Conservation (phyloP, 2,888 invertebrate species). For the Agonopterix arenella region DNA sequence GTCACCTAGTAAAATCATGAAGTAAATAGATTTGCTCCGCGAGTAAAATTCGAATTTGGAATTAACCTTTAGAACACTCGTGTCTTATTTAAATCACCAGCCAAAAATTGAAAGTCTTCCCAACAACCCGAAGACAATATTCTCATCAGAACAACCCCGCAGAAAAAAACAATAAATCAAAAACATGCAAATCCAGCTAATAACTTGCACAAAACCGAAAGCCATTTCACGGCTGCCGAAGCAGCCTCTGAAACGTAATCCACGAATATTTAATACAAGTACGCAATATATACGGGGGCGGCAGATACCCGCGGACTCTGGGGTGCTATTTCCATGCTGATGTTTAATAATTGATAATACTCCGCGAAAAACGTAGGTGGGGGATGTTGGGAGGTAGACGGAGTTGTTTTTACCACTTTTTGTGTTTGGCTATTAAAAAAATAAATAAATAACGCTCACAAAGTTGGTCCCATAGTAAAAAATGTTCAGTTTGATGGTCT, state of each 20-base stretch:
- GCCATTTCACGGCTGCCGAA: constrained; percentile 70
- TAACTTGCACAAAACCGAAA: constrained; percentile 76
- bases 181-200: constrained; percentile 75
- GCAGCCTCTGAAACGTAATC: constrained; percentile 43
- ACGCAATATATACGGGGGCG: constrained; percentile 56
- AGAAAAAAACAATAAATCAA: constrained; percentile 67
- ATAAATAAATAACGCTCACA: no score
- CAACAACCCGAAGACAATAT: neutral
- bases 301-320: constrained; percentile 54
- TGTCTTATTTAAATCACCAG: no score
- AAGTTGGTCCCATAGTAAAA: no score
- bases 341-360: constrained; percentile 78
- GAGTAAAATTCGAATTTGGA: no score
- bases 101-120: no score
- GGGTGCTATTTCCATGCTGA: constrained; percentile 76
- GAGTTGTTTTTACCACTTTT: constrained; percentile 37
- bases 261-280: constrained; percentile 72
- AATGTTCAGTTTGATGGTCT: no score
- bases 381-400: constrained; percentile 26
- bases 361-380: constrained; percentile 70
- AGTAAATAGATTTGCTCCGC: no score
- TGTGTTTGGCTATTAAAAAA: no score
- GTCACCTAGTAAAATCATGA: no score
- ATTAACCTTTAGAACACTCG: no score
- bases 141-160: constrained; percentile 16